These are phyloP conservation scores for Argentina silus DNA, from an alignment of 2,797 vertebrate species.

Conservation along the genomic window DNA sequence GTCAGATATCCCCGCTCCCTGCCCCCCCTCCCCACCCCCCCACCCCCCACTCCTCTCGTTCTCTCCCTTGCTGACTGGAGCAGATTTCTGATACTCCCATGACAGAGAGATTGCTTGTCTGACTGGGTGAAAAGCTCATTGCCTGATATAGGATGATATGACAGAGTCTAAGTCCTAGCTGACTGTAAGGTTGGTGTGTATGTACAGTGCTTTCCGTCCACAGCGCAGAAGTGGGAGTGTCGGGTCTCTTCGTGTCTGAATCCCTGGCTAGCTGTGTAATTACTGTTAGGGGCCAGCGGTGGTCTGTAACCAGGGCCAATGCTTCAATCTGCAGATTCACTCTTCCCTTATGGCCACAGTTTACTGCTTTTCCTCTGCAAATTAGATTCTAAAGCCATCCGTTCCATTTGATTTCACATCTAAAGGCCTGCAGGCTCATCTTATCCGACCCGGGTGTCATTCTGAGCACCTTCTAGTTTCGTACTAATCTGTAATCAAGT, in stretches of 20 bases:
- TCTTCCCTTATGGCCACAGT: constrained; percentile 16
- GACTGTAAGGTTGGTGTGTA: too few relatives aligned
- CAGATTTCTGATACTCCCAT: not conserved
- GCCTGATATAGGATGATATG: not conserved
- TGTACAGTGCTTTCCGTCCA: too few relatives aligned
- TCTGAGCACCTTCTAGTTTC: constrained; percentile 39
- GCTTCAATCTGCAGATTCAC: constrained; percentile 15
- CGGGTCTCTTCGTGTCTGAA: constrained; percentile 1
- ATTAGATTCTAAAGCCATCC: constrained; percentile 48
- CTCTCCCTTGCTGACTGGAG: not conserved
- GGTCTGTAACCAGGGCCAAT: constrained; percentile 31
- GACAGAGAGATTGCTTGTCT: too few relatives aligned
- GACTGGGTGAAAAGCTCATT: not conserved
- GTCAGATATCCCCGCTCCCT: not conserved
- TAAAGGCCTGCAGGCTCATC: constrained; percentile 32
- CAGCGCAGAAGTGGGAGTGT: not conserved
- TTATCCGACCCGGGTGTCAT: constrained; percentile 22
- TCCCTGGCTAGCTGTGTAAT: not conserved
- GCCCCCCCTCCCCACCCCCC: not conserved
- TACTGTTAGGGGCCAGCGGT: not conserved
- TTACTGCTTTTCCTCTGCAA: constrained; percentile 34
- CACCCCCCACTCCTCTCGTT: not conserved
- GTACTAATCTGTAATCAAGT: constrained; percentile 44
- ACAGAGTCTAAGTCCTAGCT: too few relatives aligned
- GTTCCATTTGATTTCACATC: constrained; percentile 45